A percentile compares a stretch with the other conserved stretches of the same genome.
phyloP scores from a whole-genome alignment of 2,797 vertebrate genomes.

The Adrianichthys oophorus region DNA sequence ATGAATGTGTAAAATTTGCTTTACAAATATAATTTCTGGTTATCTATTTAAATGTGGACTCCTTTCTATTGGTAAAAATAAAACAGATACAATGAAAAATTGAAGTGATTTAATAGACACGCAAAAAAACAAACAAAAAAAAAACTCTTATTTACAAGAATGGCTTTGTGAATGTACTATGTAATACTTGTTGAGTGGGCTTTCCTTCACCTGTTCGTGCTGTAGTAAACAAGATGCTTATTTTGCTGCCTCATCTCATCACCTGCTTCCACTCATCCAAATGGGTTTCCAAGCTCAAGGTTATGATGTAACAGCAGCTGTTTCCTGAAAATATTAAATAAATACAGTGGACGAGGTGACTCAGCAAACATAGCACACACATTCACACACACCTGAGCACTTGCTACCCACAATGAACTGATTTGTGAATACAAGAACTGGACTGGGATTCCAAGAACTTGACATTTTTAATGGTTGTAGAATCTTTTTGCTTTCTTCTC shows the following conservation, averaged over 20 bases:
- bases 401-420: conserved; percentile 3
- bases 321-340: conserved; percentile 55
- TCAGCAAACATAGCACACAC: conserved; percentile 42
- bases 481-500: conserved; percentile 5
- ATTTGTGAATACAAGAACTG: conserved; percentile 6
- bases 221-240: conserved; percentile 13
- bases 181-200: too few species aligned
- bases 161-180: too few species aligned
- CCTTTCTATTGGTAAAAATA: too few species aligned
- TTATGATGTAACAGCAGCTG: conserved; percentile 56
- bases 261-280: conserved; percentile 37
- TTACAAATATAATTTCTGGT: too few species aligned
- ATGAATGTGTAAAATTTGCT: too few species aligned
- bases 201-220: too few species aligned
- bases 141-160: too few species aligned
- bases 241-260: conserved; percentile 45
- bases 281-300: conserved; percentile 55
- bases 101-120: too few species aligned
- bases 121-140: too few species aligned
- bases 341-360: conserved; percentile 58
- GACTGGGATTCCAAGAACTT: conserved; percentile 10
- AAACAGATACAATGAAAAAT: too few species aligned
- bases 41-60: too few species aligned
- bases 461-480: conserved; percentile 21
- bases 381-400: conserved; percentile 7